Percentiles rank a stretch among this genome's conserved stretches.
Evolutionary conservation across 1,140 invertebrate genomes (phyloP).

Genomic region (Bombus terrestris): DNA sequence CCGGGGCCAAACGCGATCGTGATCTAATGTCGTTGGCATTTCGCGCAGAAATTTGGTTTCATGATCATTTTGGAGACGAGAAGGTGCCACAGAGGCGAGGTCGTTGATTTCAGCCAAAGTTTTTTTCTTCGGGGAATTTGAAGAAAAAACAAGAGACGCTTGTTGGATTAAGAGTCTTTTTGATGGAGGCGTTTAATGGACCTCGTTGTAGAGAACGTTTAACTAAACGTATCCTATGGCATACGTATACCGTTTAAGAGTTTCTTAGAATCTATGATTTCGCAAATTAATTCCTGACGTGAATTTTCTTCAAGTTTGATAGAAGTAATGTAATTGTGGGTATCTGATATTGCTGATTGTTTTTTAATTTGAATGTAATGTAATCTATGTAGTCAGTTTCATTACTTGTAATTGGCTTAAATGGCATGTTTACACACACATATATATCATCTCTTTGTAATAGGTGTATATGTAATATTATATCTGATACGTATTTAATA

Average conservation of each 20-base stretch:
- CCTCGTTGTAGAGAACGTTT: no score
- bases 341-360: no score
- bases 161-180: background rate
- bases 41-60: background rate
- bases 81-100: background rate
- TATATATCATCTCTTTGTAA: no score
- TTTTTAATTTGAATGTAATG: no score
- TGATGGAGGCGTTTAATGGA: background rate
- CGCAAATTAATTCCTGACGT: background rate
- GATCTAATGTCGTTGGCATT: constrained; percentile 58
- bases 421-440: no score
- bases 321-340: no score
- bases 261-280: background rate
- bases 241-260: no score
- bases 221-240: no score
- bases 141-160: background rate
- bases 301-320: background rate
- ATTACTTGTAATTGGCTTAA: no score
- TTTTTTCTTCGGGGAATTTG: background rate
- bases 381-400: no score
- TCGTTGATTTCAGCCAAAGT: background rate
- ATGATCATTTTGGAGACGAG: background rate
- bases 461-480: no score
- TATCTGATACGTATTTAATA: no score
- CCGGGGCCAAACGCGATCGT: background rate